phyloP scores from a whole-genome alignment of 2,797 vertebrate genomes.

The Characodon lateralis region DNA sequence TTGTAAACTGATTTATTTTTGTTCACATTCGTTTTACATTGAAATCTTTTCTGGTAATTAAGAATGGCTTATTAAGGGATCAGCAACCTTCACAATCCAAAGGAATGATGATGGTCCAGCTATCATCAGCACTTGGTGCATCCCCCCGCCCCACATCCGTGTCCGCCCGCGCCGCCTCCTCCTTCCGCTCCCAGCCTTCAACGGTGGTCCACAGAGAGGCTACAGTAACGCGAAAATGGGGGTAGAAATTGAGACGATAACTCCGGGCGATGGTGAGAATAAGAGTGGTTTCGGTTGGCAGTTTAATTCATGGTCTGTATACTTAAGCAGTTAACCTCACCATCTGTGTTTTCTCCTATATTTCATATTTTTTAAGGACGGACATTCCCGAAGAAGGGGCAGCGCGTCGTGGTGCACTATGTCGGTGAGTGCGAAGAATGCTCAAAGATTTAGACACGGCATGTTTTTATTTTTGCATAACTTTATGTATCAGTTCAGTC shows the following conservation, averaged over 20 bases:
- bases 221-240: slow-evolving; percentile 80
- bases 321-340: background rate
- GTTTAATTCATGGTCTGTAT: rapidly evolving
- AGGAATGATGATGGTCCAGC: background rate
- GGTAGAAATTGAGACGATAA: slow-evolving; percentile 88
- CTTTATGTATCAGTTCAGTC: background rate
- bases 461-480: background rate
- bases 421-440: slow-evolving; percentile 83
- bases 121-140: background rate
- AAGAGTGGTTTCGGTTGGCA: background rate
- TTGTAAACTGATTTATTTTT: no score
- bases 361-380: slow-evolving; percentile 73
- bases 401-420: slow-evolving; percentile 92
- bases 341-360: slow-evolving; percentile 20
- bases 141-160: background rate
- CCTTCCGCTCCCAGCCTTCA: slow-evolving; percentile 47
- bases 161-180: slow-evolving; percentile 39
- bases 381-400: slow-evolving; percentile 91
- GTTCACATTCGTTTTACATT: no score
- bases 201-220: slow-evolving; percentile 47
- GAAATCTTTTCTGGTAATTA: no score
- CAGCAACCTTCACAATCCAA: no score
- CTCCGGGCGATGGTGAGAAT: slow-evolving; percentile 88
- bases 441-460: background rate
- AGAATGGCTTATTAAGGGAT: no score